Percentiles rank a stretch among this genome's conserved stretches.
Evolutionary conservation across 2,888 invertebrate species (phyloP).

Genomic region (Dicyrtoma fusca): DNA sequence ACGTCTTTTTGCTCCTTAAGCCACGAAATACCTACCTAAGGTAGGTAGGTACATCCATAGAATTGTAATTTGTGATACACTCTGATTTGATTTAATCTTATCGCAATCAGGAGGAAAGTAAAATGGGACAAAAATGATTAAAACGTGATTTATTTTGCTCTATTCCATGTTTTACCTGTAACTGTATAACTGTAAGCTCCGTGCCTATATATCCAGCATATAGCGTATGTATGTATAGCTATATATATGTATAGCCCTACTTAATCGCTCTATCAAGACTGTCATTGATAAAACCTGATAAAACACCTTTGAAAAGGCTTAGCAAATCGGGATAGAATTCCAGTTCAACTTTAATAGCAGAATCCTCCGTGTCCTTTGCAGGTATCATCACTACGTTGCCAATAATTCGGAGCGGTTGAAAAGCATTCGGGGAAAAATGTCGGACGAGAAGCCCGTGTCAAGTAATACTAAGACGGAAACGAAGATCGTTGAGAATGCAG

Average conservation of each 20-base stretch:
- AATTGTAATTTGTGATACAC: too few relatives aligned
- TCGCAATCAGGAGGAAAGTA: neutral
- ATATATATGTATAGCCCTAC: too few relatives aligned
- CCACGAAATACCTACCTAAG: too few relatives aligned
- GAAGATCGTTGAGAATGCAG: conserved; percentile 43
- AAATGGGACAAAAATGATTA: neutral
- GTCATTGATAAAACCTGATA: too few relatives aligned
- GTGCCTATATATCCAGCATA: too few relatives aligned
- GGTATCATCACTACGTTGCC: conserved; percentile 22
- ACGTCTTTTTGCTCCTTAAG: too few relatives aligned
- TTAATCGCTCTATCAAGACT: too few relatives aligned
- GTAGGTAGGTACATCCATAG: too few relatives aligned
- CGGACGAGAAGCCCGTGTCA: conserved; percentile 45
- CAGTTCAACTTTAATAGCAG: neutral
- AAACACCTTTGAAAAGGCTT: too few relatives aligned
- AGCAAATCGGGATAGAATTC: too few relatives aligned
- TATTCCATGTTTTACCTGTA: neutral
- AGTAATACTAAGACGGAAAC: conserved; percentile 46
- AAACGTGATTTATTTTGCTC: neutral
- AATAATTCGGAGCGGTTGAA: neutral
- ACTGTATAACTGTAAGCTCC: too few relatives aligned
- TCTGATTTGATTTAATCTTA: neutral
- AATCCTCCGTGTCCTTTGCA: neutral
- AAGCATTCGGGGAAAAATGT: conserved; percentile 36
- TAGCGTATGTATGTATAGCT: too few relatives aligned